Percentiles rank a stretch among this genome's conserved stretches.
phyloP scores from a whole-genome alignment of 2,113 vertebrate species.

The Mixornis gularis region DNA sequence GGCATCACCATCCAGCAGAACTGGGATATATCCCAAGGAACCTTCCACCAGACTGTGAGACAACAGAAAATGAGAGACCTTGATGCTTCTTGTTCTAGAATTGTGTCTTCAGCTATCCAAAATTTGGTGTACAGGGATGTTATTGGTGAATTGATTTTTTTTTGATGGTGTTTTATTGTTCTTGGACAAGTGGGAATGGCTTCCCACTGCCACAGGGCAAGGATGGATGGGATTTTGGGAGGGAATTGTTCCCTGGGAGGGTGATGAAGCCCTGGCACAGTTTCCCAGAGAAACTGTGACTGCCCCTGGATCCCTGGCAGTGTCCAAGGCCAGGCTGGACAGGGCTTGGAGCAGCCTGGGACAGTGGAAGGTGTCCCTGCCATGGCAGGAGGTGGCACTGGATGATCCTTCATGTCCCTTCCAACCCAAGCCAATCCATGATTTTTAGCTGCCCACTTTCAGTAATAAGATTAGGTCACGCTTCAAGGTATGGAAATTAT shows the following conservation, averaged over 20 bases:
- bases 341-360: neutral
- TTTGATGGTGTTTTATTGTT: neutral
- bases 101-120: accelerated
- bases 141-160: neutral
- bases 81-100: neutral
- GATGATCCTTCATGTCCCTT: neutral
- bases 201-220: neutral
- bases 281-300: no score
- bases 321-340: neutral
- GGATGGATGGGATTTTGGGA: accelerated
- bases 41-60: neutral
- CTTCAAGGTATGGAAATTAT: neutral
- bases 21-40: neutral
- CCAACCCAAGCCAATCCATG: neutral
- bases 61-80: neutral
- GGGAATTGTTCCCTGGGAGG: neutral
- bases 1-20: neutral
- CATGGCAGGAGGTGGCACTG: neutral
- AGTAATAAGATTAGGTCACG: accelerated
- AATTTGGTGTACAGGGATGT: neutral
- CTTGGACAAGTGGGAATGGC: neutral
- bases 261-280: no score
- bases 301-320: no score
- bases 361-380: neutral
- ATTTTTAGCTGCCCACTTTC: neutral